phyloP scores from a whole-genome alignment of 2,888 invertebrate genomes.

The Alloplasta piceator region DNA sequence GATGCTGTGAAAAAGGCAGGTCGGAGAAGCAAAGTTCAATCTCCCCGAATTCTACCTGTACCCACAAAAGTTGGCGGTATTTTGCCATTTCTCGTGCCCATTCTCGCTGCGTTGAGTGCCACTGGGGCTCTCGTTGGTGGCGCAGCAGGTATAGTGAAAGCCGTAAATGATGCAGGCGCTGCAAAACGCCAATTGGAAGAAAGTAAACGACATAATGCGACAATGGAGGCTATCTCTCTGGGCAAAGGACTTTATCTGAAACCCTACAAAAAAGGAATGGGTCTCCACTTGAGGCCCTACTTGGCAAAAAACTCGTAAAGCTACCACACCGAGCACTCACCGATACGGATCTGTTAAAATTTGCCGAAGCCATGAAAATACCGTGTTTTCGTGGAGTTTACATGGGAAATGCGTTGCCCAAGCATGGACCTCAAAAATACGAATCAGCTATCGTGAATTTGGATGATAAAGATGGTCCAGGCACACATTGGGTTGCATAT shows the following conservation, averaged over 20 bases:
- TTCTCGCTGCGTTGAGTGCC: slow-evolving; percentile 61
- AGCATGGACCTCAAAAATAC: slow-evolving; percentile 3
- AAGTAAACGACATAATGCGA: slow-evolving; percentile 73
- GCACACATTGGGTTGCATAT: slow-evolving; percentile 69
- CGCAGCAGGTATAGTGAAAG: slow-evolving; percentile 74
- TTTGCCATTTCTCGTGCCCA: slow-evolving; percentile 59
- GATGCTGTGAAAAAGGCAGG: slow-evolving; percentile 3
- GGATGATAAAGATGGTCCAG: slow-evolving; percentile 5
- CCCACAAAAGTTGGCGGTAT: slow-evolving; percentile 61
- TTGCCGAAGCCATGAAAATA: slow-evolving; percentile 66
- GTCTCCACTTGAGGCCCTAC: neutral
- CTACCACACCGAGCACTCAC: slow-evolving; percentile 33
- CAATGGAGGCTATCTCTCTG: slow-evolving; percentile 77
- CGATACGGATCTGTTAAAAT: slow-evolving; percentile 70
- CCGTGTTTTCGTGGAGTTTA: slow-evolving; percentile 46
- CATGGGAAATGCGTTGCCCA: slow-evolving; percentile 73
- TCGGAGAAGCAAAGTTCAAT: slow-evolving; percentile 1
- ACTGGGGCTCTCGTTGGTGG: slow-evolving; percentile 76
- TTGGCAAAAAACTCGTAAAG: slow-evolving; percentile 19
- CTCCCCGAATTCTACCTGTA: slow-evolving; percentile 42
- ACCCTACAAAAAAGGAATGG: slow-evolving; percentile 17
- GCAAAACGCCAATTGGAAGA: slow-evolving; percentile 74
- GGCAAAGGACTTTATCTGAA: slow-evolving; percentile 69
- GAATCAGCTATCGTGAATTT: slow-evolving; percentile 19
- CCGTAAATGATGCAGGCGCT: slow-evolving; percentile 74